A percentile compares a stretch with the other conserved stretches of the same genome.
These are phyloP conservation scores for Petrolisthes cinctipes DNA, from an alignment of 2,888 invertebrate genomes.

Conservation along the genomic window DNA sequence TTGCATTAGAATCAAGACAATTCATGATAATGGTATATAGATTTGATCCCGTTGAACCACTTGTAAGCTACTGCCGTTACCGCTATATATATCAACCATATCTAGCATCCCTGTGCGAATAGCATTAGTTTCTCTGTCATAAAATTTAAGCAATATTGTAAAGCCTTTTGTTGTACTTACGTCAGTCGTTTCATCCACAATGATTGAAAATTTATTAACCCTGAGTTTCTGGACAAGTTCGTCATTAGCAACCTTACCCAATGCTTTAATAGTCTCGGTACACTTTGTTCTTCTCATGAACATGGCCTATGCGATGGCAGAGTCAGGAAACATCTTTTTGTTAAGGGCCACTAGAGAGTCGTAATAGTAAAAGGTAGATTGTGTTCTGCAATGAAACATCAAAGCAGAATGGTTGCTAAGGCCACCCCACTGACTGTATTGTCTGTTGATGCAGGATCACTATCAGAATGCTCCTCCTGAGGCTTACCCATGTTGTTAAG, in stretches of 20 bases:
- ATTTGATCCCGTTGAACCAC: slow-evolving; percentile 3
- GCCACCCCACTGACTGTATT: not conserved
- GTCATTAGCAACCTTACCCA: slow-evolving; percentile 1
- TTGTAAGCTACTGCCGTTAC: not conserved
- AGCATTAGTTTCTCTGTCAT: not conserved
- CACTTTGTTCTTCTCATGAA: slow-evolving; percentile 13
- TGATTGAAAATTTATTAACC: not conserved
- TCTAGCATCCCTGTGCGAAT: not conserved
- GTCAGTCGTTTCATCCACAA: slow-evolving; percentile 5
- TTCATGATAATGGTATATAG: slow-evolving; percentile 2
- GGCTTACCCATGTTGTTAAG: not conserved
- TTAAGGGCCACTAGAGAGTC: not conserved
- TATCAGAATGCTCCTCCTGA: not conserved
- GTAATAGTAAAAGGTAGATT: not conserved
- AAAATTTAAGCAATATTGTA: not conserved
- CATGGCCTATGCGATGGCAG: not conserved
- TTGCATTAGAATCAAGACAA: no score
- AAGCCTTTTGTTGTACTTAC: slow-evolving; percentile 5
- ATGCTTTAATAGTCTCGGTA: not conserved
- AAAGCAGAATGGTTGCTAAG: not conserved
- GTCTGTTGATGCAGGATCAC: not conserved
- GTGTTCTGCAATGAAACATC: slow-evolving; percentile 5
- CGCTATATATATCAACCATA: not conserved
- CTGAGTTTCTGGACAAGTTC: not conserved
- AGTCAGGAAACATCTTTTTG: not conserved